A percentile compares a stretch with the other conserved stretches of the same genome.
phyloP scores from a whole-genome alignment of 2,113 vertebrate genomes.

The Bubalus kerabau region DNA sequence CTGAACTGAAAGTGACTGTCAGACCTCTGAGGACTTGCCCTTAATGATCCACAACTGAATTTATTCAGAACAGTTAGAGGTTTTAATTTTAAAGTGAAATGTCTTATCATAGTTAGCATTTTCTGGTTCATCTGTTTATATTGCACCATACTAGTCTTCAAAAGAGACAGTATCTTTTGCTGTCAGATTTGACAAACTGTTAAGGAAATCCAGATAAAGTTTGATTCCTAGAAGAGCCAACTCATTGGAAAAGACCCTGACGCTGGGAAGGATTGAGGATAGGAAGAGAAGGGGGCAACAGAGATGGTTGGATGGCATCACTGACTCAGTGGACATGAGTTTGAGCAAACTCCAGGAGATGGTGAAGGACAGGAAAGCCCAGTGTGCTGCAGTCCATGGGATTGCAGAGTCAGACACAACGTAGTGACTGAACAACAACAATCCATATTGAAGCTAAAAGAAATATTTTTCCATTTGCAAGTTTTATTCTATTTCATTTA shows the following conservation, averaged over 20 bases:
- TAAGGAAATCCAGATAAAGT: constrained; percentile 29
- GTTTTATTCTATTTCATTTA: constrained; percentile 10
- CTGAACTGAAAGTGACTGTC: not conserved
- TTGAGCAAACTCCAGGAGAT: not conserved
- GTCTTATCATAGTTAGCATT: not conserved
- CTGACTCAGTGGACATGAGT: not conserved
- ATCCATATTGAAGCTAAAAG: not conserved
- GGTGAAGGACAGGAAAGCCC: not conserved
- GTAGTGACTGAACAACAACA: not conserved
- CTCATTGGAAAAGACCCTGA: not conserved
- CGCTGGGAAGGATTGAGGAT: not conserved
- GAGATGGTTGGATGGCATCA: not conserved
- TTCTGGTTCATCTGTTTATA: constrained; percentile 18
- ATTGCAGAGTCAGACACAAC: not conserved
- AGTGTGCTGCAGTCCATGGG: not conserved
- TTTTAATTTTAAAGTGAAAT: not conserved
- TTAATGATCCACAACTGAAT: not conserved
- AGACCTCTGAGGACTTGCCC: not conserved
- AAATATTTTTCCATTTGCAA: not conserved
- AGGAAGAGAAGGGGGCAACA: not conserved
- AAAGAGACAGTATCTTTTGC: not conserved
- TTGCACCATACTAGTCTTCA: not conserved
- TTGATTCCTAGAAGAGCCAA: not conserved
- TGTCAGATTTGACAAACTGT: not conserved
- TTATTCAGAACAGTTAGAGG: not conserved